Evolutionary conservation across 2,113 vertebrate genomes (phyloP).

Genomic region (Mesocricetus auratus): DNA sequence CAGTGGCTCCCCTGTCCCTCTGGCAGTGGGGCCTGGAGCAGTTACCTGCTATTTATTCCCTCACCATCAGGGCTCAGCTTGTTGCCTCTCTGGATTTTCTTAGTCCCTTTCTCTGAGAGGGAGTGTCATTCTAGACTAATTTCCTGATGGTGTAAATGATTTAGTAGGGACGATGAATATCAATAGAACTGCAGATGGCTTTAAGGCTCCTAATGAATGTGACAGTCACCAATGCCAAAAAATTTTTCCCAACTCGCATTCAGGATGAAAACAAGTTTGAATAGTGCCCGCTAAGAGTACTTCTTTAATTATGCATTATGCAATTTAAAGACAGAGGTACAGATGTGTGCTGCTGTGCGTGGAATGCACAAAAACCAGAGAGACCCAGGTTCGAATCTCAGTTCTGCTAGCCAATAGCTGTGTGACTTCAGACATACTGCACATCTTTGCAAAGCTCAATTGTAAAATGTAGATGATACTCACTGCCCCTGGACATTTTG

Average conservation of each 20-base stretch:
- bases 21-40: constrained; percentile 54
- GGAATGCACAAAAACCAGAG: neutral
- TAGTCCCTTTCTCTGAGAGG: constrained; percentile 73
- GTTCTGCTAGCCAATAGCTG: neutral
- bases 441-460: neutral
- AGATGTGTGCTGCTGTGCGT: neutral
- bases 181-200: constrained; percentile 79
- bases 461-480: neutral
- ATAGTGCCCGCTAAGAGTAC: constrained; percentile 58
- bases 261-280: constrained; percentile 74
- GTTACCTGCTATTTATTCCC: constrained; percentile 60
- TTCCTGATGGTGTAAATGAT: constrained; percentile 80
- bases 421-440: neutral
- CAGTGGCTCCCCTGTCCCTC: constrained; percentile 27
- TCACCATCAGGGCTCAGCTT: constrained; percentile 51
- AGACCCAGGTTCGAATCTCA: constrained; percentile 55
- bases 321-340: constrained; percentile 47
- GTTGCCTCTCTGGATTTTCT: constrained; percentile 75
- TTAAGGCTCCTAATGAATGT: constrained; percentile 77
- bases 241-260: constrained; percentile 62
- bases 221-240: constrained; percentile 68
- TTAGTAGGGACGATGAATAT: constrained; percentile 80
- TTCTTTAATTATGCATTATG: constrained; percentile 75
- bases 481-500: neutral
- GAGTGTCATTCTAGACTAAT: constrained; percentile 77